Conservation (phyloP, 2,888 invertebrate genomes). For the Chymomyza caudatula region DNA sequence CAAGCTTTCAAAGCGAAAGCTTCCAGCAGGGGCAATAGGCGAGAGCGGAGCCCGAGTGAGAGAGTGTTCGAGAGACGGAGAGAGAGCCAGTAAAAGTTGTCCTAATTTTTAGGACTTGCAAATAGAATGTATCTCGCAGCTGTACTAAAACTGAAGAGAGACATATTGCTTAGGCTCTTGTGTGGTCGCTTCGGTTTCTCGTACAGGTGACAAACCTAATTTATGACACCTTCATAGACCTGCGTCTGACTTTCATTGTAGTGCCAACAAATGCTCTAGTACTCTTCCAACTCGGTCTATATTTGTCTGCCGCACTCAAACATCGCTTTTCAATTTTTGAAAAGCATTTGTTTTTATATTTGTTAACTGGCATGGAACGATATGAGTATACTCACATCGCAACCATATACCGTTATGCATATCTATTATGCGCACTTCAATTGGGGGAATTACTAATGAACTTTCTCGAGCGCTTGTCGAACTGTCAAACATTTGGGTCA, state of each 20-base stretch:
- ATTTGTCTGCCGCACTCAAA: slow-evolving; percentile 27
- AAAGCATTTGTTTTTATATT: slow-evolving; percentile 45
- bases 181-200: neutral
- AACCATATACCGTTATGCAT: neutral
- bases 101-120: slow-evolving; percentile 32
- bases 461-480: slow-evolving; percentile 42
- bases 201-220: slow-evolving; percentile 58
- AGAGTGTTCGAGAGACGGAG: slow-evolving; percentile 6
- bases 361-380: slow-evolving; percentile 63
- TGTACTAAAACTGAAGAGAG: slow-evolving; percentile 25
- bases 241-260: slow-evolving; percentile 32
- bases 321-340: slow-evolving; percentile 31
- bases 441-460: slow-evolving; percentile 59
- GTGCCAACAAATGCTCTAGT: neutral
- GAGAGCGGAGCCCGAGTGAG: neutral
- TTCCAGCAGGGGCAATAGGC: slow-evolving; percentile 47
- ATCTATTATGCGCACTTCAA: slow-evolving; percentile 32
- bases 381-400: slow-evolving; percentile 35
- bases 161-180: neutral
- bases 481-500: slow-evolving; percentile 62
- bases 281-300: neutral
- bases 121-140: neutral
- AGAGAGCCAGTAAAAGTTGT: neutral
- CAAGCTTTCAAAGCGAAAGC: slow-evolving; percentile 55
- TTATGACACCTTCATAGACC: slow-evolving; percentile 40